A percentile compares a stretch with the other conserved stretches of the same genome.
These are phyloP conservation scores for Chionodraco myersi DNA, from an alignment of 2,113 vertebrate genomes.

Conservation along the genomic window DNA sequence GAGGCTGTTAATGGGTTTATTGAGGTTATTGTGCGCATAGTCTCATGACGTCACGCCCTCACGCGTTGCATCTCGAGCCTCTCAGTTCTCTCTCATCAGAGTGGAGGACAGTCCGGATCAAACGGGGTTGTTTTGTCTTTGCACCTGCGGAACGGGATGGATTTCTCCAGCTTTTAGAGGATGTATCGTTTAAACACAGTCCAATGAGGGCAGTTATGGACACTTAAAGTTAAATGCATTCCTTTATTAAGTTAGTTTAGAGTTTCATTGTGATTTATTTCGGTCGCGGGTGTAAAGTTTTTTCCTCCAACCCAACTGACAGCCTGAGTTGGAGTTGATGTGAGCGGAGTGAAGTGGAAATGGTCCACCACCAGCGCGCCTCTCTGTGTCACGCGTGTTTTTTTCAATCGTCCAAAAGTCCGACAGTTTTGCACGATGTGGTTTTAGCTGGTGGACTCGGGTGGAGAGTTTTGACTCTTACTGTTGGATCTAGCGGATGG, in stretches of 20 bases:
- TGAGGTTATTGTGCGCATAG: constrained; percentile 41
- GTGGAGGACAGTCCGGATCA: constrained; percentile 52
- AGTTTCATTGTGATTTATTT: background rate
- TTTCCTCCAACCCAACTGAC: constrained; percentile 1
- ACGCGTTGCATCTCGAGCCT: background rate
- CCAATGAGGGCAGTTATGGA: background rate
- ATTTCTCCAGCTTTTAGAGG: constrained; percentile 27
- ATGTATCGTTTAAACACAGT: constrained; percentile 13
- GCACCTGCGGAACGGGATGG: constrained; percentile 30
- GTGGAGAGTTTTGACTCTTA: constrained; percentile 13
- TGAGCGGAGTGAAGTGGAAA: constrained; percentile 20
- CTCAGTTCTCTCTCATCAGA: constrained; percentile 23
- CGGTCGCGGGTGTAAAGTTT: constrained; percentile 34
- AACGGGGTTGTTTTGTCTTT: constrained; percentile 13
- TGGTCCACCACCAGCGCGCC: constrained; percentile 10
- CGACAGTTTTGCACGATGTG: constrained; percentile 9
- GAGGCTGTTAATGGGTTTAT: constrained; percentile 20
- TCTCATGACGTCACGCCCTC: constrained; percentile 67
- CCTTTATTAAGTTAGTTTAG: background rate
- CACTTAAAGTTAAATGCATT: constrained; percentile 3
- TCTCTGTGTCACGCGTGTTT: background rate
- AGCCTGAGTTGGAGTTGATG: constrained; percentile 1
- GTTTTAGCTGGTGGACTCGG: constrained; percentile 32
- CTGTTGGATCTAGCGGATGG: constrained; percentile 60
- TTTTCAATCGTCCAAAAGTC: constrained; percentile 26